These are phyloP conservation scores for Dryobotodes eremita DNA, from an alignment of 2,888 invertebrate species.

Conservation along the genomic window DNA sequence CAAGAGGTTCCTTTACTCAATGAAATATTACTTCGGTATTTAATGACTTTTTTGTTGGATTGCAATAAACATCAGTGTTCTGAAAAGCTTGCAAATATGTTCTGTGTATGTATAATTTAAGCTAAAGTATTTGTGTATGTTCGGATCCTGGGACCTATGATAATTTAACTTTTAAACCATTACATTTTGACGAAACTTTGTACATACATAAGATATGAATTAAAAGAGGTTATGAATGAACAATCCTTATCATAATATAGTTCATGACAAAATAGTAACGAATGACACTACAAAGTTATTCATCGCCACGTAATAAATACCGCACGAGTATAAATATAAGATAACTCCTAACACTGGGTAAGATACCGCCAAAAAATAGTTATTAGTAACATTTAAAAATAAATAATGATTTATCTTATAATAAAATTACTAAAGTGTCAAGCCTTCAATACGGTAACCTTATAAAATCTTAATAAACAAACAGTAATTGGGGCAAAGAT, in stretches of 20 bases:
- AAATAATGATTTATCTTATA: slow-evolving; percentile 36
- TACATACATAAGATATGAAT: not conserved
- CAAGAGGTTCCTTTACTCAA: not conserved
- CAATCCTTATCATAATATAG: slow-evolving; percentile 33
- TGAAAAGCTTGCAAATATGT: not conserved
- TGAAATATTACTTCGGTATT: not conserved
- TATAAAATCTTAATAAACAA: slow-evolving; percentile 65
- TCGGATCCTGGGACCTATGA: not conserved
- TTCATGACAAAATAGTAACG: slow-evolving; percentile 5
- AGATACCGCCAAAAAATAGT: slow-evolving; percentile 35
- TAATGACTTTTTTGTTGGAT: not conserved
- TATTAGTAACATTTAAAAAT: slow-evolving; percentile 34
- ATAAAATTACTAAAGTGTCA: slow-evolving; percentile 23
- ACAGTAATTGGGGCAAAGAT: slow-evolving; percentile 67
- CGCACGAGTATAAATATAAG: slow-evolving; percentile 24
- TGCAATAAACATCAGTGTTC: too few species aligned
- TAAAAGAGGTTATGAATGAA: slow-evolving; percentile 37
- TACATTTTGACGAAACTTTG: not conserved
- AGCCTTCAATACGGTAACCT: slow-evolving; percentile 56
- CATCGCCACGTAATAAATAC: slow-evolving; percentile 23
- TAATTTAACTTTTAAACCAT: not conserved
- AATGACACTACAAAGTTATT: slow-evolving; percentile 32
- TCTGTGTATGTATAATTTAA: not conserved
- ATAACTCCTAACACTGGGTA: slow-evolving; percentile 53
- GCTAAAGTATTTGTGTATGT: not conserved